Base-by-base conservation (phyloP, 2,113 vertebrate species). In the Tautogolabrus adspersus region DNA sequence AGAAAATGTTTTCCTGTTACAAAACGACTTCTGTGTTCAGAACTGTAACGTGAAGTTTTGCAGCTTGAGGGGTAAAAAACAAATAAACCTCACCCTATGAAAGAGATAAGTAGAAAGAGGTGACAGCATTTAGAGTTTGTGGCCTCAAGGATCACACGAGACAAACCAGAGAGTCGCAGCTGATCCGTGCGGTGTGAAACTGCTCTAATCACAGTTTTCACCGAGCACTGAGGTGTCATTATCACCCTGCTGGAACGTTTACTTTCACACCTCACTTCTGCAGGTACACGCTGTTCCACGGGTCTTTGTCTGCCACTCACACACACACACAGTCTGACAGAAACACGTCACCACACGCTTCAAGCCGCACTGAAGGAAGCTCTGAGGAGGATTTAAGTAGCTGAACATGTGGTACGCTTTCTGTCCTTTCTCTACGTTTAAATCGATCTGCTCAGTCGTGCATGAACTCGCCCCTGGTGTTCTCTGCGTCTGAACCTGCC, bases 371-470 rank as follows among this genome's bases (percentile, higher is more conserved):
- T 26, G 40, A 56, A 26, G n/a, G 26, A 47, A 46, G 19, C 47
- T 13, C n/a, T n/a, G 4, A 15, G 2, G 10, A 16, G 10, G 12
- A 13, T 47, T 16, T 3, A 9, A 58, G 23, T 40, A 30, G 40
- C 44, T 44, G 8, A 52, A 71, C 44, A 37, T 51, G 8, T 21
- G 38, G 21, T 30, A 18, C 46, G 5, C 40, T 10, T 10, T 22
- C 19, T 6, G 19, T n/a, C 5, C 16, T 46, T 1, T 6, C 11
- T 57, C 16, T 8, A 16, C 2, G 7, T 16, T 38, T 52, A 65
- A 30, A 54, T n/a, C 15, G 4, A 30, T 23, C 67, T 60, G 63
- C 84, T 75, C 63, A 67, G 44, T 57, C 19, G 0, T 79, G 12
- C 15, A 10, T 15, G 1, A 71, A 62, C 1, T 7, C 5, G 49